Base-by-base conservation (phyloP, 2,888 invertebrate species). In the Scaptomyza caliginosa region DNA sequence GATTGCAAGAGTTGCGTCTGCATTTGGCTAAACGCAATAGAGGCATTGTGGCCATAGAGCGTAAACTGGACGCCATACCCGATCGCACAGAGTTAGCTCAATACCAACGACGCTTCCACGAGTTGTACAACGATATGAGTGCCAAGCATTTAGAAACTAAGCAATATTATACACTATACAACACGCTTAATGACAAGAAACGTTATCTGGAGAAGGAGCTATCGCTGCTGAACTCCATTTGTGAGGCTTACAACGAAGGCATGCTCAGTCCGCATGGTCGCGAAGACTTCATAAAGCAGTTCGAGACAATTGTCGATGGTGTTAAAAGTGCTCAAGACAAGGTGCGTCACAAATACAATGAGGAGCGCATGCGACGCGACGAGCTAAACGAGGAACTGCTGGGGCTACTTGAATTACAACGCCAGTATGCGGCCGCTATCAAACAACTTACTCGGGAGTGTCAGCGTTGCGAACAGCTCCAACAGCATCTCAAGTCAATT, bases 111-210 rank as follows among this genome's bases (percentile, higher is more conserved):
- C 93, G 99, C 80, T 99, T 99, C 91, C 93, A 99, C 85, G 99
- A 99, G 92, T 93, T 99, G 7, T 98, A 98, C 89, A 97, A 98
- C 92, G 98, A 96, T 94, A 96, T 99, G 88, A 96, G 98, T 67
- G 96, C 96, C 24, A 98, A 97, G 88, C 98, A 99, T 90, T 96
- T 96, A 90, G 98, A 99, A 93, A 99, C 99, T 0, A 99, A 99
- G 91, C 98, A 99, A 93, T 98, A 97, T 92, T 99, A 96, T 91
- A 97, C 97, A 36, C 93, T 99, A 67, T 98, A 98, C 92, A 99
- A 99, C 91, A 98, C 98, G 2, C 92, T 99, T 52, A 96, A 97
- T 90, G 98, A 99, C 92, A 96, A 97, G n/a, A 96, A 97, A 91
- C 93, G 96, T 36, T 99, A 98, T 91, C 94, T 98, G 88, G 95